Conservation (phyloP, 2,113 vertebrate genomes). For the Gopherus flavomarginatus region DNA sequence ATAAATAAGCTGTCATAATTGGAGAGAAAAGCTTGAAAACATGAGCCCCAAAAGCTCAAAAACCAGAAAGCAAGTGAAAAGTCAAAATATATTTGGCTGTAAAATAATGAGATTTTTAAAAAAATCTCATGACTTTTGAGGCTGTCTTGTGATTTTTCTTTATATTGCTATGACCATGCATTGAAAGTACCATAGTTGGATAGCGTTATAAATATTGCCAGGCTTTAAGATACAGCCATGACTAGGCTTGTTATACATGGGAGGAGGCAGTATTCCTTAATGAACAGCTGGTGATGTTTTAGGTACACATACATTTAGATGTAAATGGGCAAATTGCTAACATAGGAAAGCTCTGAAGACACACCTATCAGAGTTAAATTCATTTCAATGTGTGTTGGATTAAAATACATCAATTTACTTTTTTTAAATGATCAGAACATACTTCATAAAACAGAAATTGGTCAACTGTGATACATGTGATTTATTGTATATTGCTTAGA, state of each 20-base stretch:
- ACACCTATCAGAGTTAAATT: background rate
- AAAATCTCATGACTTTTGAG: slow-evolving; percentile 32
- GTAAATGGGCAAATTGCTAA: background rate
- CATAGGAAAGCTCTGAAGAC: background rate
- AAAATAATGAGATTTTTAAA: slow-evolving; percentile 33
- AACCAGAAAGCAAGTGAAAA: background rate
- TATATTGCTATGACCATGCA: no score
- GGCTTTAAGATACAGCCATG: slow-evolving; percentile 10
- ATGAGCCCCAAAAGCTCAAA: background rate
- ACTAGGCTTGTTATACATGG: background rate
- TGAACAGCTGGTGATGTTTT: background rate
- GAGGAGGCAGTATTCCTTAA: background rate
- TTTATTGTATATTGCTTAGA: background rate
- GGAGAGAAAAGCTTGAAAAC: background rate
- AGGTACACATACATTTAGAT: background rate
- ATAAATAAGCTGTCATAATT: background rate
- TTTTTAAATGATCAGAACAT: background rate
- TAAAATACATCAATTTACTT: background rate
- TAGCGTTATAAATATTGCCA: slow-evolving; percentile 57
- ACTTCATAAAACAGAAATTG: background rate
- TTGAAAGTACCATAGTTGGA: slow-evolving; percentile 25
- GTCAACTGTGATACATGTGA: background rate
- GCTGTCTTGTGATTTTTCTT: slow-evolving; percentile 48
- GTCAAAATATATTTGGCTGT: slow-evolving; percentile 51
- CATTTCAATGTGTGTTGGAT: no score